phyloP scores from a whole-genome alignment of 2,888 invertebrate genomes.

The Odontocerum albicorne region DNA sequence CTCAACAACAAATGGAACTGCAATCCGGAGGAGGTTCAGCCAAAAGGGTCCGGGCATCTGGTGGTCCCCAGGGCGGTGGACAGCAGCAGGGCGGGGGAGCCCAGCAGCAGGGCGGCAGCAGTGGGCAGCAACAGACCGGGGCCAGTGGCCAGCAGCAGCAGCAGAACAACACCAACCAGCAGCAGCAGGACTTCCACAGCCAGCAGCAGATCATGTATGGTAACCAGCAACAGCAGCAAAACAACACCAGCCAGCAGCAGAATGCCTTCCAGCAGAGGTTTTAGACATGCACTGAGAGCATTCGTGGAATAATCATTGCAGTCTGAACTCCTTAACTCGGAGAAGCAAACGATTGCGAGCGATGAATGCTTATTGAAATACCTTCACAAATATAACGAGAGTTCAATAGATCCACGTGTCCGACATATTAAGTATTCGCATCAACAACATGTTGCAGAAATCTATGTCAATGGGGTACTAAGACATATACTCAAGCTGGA shows the following conservation, averaged over 20 bases:
- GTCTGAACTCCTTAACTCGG: neutral
- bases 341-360: too few species aligned
- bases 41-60: slow-evolving; percentile 31
- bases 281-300: slow-evolving; percentile 40
- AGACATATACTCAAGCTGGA: too few species aligned
- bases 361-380: too few species aligned
- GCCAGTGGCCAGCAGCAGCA: slow-evolving; percentile 42
- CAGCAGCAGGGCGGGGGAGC: slow-evolving; percentile 32
- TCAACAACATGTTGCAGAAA: too few species aligned
- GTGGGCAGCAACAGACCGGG: slow-evolving; percentile 24
- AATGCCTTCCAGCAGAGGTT: slow-evolving; percentile 72
- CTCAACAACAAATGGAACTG: slow-evolving; percentile 56
- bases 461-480: too few species aligned
- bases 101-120: slow-evolving; percentile 43
- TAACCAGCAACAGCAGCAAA: slow-evolving; percentile 59
- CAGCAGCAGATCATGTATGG: slow-evolving; percentile 71
- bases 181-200: slow-evolving; percentile 35
- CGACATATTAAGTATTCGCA: too few species aligned
- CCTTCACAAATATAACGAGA: too few species aligned
- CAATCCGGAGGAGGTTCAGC: slow-evolving; percentile 38
- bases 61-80: slow-evolving; percentile 40
- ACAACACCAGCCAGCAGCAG: slow-evolving; percentile 56
- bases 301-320: too few species aligned
- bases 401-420: too few species aligned
- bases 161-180: slow-evolving; percentile 39